phyloP scores from a whole-genome alignment of 2,797 vertebrate genomes.

The Sebastes itinus region DNA sequence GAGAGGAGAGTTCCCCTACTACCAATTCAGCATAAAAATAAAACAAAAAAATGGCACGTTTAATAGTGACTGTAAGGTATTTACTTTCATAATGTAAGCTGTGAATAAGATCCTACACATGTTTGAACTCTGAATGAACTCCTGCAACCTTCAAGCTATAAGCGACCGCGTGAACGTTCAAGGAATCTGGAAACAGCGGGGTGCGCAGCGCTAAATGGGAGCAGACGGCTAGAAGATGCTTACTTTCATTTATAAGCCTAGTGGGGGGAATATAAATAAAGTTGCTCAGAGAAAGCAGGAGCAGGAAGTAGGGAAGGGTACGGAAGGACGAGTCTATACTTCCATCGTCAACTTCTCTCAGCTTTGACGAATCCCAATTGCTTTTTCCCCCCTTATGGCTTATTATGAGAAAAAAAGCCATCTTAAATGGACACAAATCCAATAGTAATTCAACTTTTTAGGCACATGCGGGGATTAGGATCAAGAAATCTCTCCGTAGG shows the following conservation, averaged over 20 bases:
- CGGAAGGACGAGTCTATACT: constrained; percentile 42
- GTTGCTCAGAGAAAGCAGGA: background rate
- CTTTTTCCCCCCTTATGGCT: constrained; percentile 14
- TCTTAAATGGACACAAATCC: constrained; percentile 63
- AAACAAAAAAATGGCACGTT: background rate
- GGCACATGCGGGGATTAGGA: constrained; percentile 57
- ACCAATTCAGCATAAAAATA: background rate
- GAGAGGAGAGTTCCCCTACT: background rate
- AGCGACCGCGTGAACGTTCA: constrained; percentile 8
- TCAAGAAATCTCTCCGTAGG: constrained; percentile 35
- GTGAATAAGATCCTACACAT: background rate
- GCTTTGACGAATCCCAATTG: constrained; percentile 3
- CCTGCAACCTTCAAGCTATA: constrained; percentile 35
- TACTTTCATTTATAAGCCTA: constrained; percentile 21
- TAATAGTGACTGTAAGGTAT: background rate
- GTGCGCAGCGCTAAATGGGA: background rate
- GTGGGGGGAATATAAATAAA: constrained; percentile 13
- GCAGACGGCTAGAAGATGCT: constrained; percentile 29
- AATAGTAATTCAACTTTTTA: constrained; percentile 65
- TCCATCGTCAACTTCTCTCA: constrained; percentile 33
- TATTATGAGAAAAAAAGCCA: constrained; percentile 52
- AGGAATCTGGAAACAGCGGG: constrained; percentile 24
- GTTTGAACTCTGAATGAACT: constrained; percentile 32
- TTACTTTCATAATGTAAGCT: background rate
- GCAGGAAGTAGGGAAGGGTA: constrained; percentile 48